These are phyloP conservation scores for Pituophis catenifer DNA, from an alignment of 2,113 vertebrate species.

Conservation along the genomic window DNA sequence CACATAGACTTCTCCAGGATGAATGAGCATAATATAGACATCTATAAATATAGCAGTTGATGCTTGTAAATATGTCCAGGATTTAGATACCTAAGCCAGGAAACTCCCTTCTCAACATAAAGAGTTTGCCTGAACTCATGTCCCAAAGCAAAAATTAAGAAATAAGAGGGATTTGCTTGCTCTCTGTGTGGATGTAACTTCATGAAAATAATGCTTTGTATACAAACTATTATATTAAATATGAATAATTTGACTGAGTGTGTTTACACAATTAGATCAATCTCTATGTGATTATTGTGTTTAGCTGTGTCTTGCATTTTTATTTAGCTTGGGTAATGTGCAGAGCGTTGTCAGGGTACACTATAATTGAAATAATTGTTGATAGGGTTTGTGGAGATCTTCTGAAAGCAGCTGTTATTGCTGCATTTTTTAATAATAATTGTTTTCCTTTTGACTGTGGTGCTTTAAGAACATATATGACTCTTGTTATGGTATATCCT, in stretches of 20 bases:
- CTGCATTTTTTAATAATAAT: neutral
- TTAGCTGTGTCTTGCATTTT: neutral
- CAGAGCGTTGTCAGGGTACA: neutral
- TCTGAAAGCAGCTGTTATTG: too few relatives aligned
- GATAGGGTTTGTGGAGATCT: neutral
- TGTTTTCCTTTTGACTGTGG: neutral
- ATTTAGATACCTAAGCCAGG: neutral
- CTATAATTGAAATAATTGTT: neutral
- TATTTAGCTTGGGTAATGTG: neutral
- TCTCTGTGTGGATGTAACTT: neutral
- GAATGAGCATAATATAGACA: neutral
- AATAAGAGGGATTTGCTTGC: neutral
- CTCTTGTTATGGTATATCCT: neutral
- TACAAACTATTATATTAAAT: neutral
- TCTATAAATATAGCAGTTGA: neutral
- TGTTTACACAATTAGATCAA: neutral
- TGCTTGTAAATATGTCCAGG: neutral
- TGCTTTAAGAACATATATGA: neutral
- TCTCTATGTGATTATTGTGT: neutral
- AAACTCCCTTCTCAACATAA: neutral
- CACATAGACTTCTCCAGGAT: neutral
- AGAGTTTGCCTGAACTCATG: neutral
- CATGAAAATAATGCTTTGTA: neutral
- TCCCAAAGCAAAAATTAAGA: neutral
- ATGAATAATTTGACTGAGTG: neutral